Evolutionary conservation across 2,113 vertebrate genomes (phyloP).

Genomic region (Calyptomena viridis): DNA sequence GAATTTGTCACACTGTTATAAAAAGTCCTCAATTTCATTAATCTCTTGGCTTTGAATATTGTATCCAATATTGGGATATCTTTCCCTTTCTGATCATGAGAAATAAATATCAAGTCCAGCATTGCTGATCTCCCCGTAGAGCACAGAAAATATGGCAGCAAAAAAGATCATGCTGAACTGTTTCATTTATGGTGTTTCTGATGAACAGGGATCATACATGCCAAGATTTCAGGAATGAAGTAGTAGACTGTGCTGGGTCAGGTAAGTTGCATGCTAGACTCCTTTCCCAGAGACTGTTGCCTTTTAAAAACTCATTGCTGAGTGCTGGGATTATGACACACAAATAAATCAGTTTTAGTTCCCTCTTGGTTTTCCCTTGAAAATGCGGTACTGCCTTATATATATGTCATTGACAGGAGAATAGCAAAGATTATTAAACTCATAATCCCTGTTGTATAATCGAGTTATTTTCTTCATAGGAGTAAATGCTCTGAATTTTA

Average conservation of each 20-base stretch:
- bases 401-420: background rate
- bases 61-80: background rate
- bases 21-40: background rate
- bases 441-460: background rate
- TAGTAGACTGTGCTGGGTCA: background rate
- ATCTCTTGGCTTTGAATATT: background rate
- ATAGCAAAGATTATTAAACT: background rate
- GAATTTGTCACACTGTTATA: slow-evolving; percentile 9
- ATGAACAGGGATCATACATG: background rate
- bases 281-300: background rate
- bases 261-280: background rate
- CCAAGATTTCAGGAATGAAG: background rate
- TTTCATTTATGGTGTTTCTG: background rate
- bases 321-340: background rate
- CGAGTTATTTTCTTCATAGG: background rate
- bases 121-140: background rate
- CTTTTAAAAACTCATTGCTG: background rate
- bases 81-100: background rate
- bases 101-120: background rate
- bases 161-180: background rate
- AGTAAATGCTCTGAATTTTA: background rate
- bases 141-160: background rate
- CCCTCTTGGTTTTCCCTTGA: background rate
- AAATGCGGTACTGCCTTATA: background rate
- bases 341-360: background rate